Evolutionary conservation across 2,113 vertebrate species (phyloP), one percentile per base, ranked within the genome.

Genomic region (Pardalotus punctatus): DNA sequence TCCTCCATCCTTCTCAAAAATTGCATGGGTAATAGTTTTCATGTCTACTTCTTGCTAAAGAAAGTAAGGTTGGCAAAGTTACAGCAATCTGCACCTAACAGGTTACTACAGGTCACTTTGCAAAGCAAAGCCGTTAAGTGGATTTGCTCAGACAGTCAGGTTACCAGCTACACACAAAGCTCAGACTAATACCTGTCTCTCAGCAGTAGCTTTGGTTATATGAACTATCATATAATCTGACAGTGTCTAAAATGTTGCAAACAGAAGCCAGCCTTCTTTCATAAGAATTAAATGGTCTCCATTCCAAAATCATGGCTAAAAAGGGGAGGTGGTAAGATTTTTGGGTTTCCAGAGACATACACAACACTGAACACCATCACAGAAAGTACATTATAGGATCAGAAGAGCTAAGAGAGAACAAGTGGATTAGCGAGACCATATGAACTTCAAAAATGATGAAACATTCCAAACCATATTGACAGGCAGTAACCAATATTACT

Each of bases 101-200:
- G 86, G 92, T 95, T 96, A 92, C 82, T 86, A 57, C 50, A 92
- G 89, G 91, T 94, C 87, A 91, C 47, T 84, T 69, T 40, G 89
- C 82, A 96, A 89, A 94, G 92, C 56, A 94, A 96, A 97, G 86
- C 77, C 87, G 35, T 10, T 90, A 95, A 96, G 82, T 95, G 73
- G 95, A 95, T 97, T 96, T 95, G 77, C 62, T 67, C 79, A 77
- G 60, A 25, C 66, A 83, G 70, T 69, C 82, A 94, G 82, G 88
- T 88, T 96, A 90, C 76, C 47, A 62, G 77, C 71, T 71, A 90
- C 72, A 96, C n/a, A 94, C 86, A 90, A 91, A 94, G 83, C 83
- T 66, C 76, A 36, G 89, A 81, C 74, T 90, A 93, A 81, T 64
- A 76, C 66, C 65, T 77, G 72, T 38, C 61, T 74, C 88, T 60